Conservation (phyloP, 2,797 vertebrate species). For the Petrocephalus sullivani region DNA sequence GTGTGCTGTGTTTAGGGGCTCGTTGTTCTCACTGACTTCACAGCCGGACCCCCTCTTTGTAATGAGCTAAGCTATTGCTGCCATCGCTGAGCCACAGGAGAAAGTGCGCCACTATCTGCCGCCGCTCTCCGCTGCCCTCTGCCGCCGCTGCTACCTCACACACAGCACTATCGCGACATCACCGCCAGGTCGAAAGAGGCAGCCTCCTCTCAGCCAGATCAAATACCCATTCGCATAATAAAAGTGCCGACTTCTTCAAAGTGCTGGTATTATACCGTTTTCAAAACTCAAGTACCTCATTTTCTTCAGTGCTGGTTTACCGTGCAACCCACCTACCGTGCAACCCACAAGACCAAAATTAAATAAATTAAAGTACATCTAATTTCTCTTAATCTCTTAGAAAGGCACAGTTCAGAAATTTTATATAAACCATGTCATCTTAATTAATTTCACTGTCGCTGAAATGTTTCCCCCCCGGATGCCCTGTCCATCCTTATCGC, state of each 20-base stretch:
- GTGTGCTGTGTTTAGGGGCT: background rate
- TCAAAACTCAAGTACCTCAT: too few relatives aligned
- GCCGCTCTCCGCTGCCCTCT: too few relatives aligned
- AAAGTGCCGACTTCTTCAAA: too few relatives aligned
- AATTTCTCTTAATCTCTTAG: background rate
- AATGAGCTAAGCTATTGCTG: background rate
- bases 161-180: background rate
- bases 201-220: background rate
- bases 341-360: background rate
- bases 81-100: background rate
- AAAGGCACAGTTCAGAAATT: conserved; percentile 7
- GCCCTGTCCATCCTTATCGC: background rate
- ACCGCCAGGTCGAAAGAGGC: background rate
- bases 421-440: background rate
- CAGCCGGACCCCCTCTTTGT: background rate
- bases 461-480: background rate
- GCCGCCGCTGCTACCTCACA: background rate
- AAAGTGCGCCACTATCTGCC: background rate
- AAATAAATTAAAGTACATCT: background rate
- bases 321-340: background rate
- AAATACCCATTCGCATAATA: too few relatives aligned
- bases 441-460: background rate
- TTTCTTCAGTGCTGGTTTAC: too few relatives aligned
- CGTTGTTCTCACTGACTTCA: background rate
- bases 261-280: too few relatives aligned